Evolutionary conservation across 2,113 vertebrate genomes (phyloP).

Genomic region (Apteryx mantelli): DNA sequence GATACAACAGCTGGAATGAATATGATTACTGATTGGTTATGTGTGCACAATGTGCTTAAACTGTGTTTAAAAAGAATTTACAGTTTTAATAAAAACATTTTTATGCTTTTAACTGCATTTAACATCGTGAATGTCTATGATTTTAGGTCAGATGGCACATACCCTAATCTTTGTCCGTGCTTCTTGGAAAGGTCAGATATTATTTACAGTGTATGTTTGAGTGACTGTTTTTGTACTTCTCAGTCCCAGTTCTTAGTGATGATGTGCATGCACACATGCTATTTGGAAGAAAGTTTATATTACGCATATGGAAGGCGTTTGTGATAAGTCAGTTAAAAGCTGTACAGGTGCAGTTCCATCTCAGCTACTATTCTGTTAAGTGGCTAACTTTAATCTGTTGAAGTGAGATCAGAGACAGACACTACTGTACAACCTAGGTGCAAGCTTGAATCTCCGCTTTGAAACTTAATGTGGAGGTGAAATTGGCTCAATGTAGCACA

Average conservation of each 20-base stretch:
- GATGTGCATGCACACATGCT: rapidly evolving
- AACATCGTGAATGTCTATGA: background rate
- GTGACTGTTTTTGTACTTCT: background rate
- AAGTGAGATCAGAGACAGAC: background rate
- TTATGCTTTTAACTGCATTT: background rate
- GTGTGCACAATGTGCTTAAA: background rate
- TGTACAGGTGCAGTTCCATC: background rate
- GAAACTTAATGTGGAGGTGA: background rate
- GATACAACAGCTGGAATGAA: background rate
- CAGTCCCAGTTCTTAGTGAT: background rate
- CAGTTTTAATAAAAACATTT: background rate
- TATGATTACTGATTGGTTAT: background rate
- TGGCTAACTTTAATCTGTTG: background rate
- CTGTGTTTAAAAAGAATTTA: background rate
- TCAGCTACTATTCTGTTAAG: background rate
- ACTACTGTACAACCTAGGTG: background rate
- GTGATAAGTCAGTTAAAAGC: background rate
- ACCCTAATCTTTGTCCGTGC: rapidly evolving
- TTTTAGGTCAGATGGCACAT: rapidly evolving
- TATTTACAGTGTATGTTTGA: background rate
- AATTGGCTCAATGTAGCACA: background rate
- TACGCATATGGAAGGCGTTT: background rate
- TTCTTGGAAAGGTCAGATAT: background rate
- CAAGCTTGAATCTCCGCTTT: background rate
- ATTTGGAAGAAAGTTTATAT: background rate